Conservation (phyloP, 2,113 vertebrate species). For the Suricata suricatta region DNA sequence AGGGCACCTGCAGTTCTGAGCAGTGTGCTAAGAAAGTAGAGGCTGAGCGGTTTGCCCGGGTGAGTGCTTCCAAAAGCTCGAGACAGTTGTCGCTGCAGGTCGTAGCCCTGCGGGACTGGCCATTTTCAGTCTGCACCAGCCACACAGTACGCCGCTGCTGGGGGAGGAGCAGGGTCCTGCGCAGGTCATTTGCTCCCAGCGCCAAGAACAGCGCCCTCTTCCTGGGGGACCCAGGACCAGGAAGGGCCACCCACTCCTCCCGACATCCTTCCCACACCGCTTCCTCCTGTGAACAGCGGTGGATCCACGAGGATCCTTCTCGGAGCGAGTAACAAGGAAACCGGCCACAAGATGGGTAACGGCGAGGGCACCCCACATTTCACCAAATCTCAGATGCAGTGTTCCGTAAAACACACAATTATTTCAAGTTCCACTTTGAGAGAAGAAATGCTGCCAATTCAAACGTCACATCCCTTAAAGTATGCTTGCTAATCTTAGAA, state of each 20-base stretch:
- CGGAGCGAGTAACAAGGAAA: too few relatives aligned
- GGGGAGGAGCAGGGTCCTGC: neutral
- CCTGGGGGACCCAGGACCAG: too few relatives aligned
- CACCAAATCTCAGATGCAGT: neutral
- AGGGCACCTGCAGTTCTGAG: neutral
- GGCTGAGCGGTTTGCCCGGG: neutral
- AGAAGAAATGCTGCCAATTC: neutral
- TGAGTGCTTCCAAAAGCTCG: neutral
- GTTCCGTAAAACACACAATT: neutral
- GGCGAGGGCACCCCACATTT: neutral
- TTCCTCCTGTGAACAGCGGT: neutral
- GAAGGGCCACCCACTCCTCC: neutral
- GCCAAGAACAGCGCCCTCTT: neutral
- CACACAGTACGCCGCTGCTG: neutral
- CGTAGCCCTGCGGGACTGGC: too few relatives aligned
- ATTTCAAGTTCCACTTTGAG: neutral
- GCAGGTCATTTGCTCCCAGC: neutral
- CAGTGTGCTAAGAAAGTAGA: rapidly evolving
- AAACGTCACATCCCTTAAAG: neutral
- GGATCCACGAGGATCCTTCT: rapidly evolving
- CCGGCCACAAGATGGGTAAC: neutral
- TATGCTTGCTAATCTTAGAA: neutral
- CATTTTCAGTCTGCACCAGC: neutral
- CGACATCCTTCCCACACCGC: rapidly evolving
- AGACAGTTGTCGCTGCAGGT: neutral